Evolutionary conservation across 1,140 invertebrate species (phyloP), one percentile per base, ranked within the genome.

Genomic region (Trachymyrmex cornetzi): DNA sequence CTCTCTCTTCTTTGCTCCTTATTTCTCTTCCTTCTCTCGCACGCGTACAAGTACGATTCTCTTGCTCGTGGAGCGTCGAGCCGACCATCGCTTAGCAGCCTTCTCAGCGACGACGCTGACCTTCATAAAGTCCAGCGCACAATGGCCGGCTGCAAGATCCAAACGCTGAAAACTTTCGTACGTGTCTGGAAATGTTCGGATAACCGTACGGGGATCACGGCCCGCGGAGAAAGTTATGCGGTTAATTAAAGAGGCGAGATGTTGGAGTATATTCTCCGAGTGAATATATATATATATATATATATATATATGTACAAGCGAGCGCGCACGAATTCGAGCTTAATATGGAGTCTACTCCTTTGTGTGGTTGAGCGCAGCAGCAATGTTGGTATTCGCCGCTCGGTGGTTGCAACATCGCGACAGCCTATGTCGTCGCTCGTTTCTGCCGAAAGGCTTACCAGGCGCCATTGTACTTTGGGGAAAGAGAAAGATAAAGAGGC

Each of bases 81-180:
- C 88, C 88, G 85, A 90, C 91, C 64, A 80, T 34, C 80, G 72
- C 75, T 77, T 89, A 72, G 64, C 72, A 77, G 71, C 71, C 72
- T 89, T 63, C 88, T 77, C 84, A 88, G 55, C 84, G 87, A 84
- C 79, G 88, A 75, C 86, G 88, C 90, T 89, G 90, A 91, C 87
- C 89, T 90, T 90, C 89, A 61, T 89, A 77, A 90, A 87, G 75
- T 79, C 75, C 84, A 67, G 64, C 75, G n/a, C 48, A 79, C 84
- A 85, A 85, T 77, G 63, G 75, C 63, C 30, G 59, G 34, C 30
- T 30, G 74, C 75, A 27, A 53, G 75, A 53, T 53, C 12, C 48
- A 34, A 80, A 27, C 63, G 30, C 19, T 61, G 55, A 48, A 75
- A 74, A 84, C 57, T 84, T 84, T 74, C n/a, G 24, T 48, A 74